Evolutionary conservation across 2,888 invertebrate genomes (phyloP), one percentile per base, ranked within the genome.

Genomic region (Imbricaverruca yamaguchii): DNA sequence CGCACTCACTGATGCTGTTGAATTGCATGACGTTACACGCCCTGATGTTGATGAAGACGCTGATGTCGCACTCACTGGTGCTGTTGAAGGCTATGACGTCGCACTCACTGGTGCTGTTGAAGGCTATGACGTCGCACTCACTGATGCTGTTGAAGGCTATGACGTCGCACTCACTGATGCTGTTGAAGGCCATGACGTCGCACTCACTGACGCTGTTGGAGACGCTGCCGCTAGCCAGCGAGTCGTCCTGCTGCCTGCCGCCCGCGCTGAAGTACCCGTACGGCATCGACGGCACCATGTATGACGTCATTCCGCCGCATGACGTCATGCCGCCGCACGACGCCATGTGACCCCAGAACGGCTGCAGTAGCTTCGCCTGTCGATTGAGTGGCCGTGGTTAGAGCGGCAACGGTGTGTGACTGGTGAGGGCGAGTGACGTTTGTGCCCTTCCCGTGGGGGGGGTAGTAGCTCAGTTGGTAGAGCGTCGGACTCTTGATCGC

Each of bases 161-260:
- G 23, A 9, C 7, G 39, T 39, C 39, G 4, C 39, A 39, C 39
- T 1, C 39, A 1, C 39, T 39, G 39, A 39, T 39, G 39, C 4
- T 39, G 39, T 3, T 39, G 39, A 39, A 39, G 1, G 4, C 39
- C 4, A 1, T 39, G 39, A 39, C 39, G 39, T 39, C 39, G 39
- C 39, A 39, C 65, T 67, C 13, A 67, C 67, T 67, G 67, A 67
- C 25, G 25, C 67, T 67, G 67, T 67, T 67, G 67, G 67, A 67
- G 67, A 67, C 67, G 67, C 67, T 67, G 67, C 67, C 67, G 67
- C 67, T 67, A 12, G 67, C 67, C 67, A 67, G 25, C 1, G 67
- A 67, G 67, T 25, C 67, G 25, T 67, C 67, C 25, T 67, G 67
- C 67, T 25, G 67, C 2, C 25, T 6, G 25, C 25, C 6, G 67